A percentile compares a stretch with the other conserved stretches of the same genome.
These are phyloP conservation scores for Aotus griseimembra DNA, from an alignment of 2,797 vertebrate genomes.

Conservation along the genomic window DNA sequence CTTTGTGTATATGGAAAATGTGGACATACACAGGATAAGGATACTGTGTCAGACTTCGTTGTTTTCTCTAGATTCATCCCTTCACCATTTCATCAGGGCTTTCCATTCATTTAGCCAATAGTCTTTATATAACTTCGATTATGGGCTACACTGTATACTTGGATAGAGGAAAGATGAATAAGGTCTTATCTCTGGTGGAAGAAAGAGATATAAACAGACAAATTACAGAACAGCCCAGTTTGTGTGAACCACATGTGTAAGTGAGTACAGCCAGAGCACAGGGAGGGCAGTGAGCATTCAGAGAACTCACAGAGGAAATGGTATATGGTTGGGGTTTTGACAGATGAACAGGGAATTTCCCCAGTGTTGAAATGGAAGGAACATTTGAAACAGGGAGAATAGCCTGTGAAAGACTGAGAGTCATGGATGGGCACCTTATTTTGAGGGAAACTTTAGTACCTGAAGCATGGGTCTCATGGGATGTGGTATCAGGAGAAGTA, in stretches of 20 bases:
- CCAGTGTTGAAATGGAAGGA: background rate
- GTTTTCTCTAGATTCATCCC: background rate
- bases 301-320: background rate
- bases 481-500: background rate
- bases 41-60: background rate
- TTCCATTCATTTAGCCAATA: background rate
- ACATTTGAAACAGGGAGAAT: background rate
- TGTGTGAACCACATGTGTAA: background rate
- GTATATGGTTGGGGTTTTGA: background rate
- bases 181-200: background rate
- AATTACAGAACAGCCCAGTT: background rate
- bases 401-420: background rate
- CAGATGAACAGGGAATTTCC: background rate
- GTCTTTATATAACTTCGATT: background rate
- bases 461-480: background rate
- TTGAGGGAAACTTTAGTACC: background rate
- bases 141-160: background rate
- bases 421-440: background rate
- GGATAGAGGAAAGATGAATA: background rate
- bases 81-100: background rate
- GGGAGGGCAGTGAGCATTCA: background rate
- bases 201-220: background rate
- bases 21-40: background rate
- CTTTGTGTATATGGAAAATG: background rate
- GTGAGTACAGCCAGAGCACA: background rate